A percentile compares a stretch with the other conserved stretches of the same genome.
Evolutionary conservation across 2,113 vertebrate species (phyloP).

Genomic region (Albula goreensis): DNA sequence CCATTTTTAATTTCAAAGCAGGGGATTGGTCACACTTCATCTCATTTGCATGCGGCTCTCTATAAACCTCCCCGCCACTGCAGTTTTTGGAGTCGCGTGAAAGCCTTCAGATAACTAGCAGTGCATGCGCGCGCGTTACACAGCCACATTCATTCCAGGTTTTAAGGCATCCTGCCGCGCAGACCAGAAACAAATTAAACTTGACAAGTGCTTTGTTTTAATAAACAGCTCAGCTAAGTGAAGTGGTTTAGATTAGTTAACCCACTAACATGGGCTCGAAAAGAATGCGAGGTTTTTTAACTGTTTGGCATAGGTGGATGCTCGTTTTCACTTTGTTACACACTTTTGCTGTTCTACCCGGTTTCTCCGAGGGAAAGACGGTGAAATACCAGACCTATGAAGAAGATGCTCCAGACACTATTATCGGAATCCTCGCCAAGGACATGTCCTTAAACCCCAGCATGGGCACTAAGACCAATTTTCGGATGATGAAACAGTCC

Average conservation of each 20-base stretch:
- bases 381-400: slow-evolving; percentile 87
- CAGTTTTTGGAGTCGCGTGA: slow-evolving; percentile 63
- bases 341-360: slow-evolving; percentile 52
- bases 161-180: slow-evolving; percentile 48
- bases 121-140: slow-evolving; percentile 55
- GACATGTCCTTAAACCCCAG: slow-evolving; percentile 84
- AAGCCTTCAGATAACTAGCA: slow-evolving; percentile 60
- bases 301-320: slow-evolving; percentile 66
- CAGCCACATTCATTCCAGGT: slow-evolving; percentile 65
- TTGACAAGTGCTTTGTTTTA: slow-evolving; percentile 48
- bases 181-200: slow-evolving; percentile 49
- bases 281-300: slow-evolving; percentile 49
- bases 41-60: slow-evolving; percentile 84
- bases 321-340: slow-evolving; percentile 53
- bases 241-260: slow-evolving; percentile 43
- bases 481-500: slow-evolving; percentile 93
- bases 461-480: slow-evolving; percentile 78
- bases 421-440: slow-evolving; percentile 90
- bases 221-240: slow-evolving; percentile 35
- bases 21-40: slow-evolving; percentile 67
- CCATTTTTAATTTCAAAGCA: slow-evolving; percentile 69
- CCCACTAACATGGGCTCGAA: slow-evolving; percentile 31
- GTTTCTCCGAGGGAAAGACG: slow-evolving; percentile 77
- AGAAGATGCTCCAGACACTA: slow-evolving; percentile 84
- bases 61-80: slow-evolving; percentile 77